Evolutionary conservation across 2,888 invertebrate species (phyloP), one percentile per base, ranked within the genome.

Genomic region (Pimpla rufipes): DNA sequence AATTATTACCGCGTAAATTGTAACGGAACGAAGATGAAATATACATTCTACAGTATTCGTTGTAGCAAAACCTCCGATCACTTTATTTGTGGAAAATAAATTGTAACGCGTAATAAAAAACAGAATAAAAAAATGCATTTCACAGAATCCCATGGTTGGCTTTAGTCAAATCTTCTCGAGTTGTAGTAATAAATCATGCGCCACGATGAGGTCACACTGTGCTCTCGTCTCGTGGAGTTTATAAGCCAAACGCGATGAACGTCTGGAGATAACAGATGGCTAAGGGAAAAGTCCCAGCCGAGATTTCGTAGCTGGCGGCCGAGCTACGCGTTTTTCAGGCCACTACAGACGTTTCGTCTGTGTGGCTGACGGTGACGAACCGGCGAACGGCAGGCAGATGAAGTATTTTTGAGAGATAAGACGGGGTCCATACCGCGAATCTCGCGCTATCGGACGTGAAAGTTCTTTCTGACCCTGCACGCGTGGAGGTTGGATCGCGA

Each of bases 381-480:
- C 37, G 1, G 4, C 37, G 18, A 62, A 62, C 18, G 2, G 7
- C 16, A 35, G 0, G 62, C 16, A 10, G 11, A 59, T 62, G 2
- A 62, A 16, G 35, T 40, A 18, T 62, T 37, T 18, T 7, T 18
- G 2, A 18, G 7, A 16, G 37, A 62, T 37, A 40, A 18, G 4
- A 62, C 10, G 57, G 7, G 35, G 4, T 2, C n/a, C 57, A 57
- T 29, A 42, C 23, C 29, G 45, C 40, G 8, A 35, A 67, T 50
- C 6, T n/a, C 10, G 55, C 42, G 18, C 10, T 70, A n/a, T 40
- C 42, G 16, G 29, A 13, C 50, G 42, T 11, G 40, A 68, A 29
- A 50, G 47, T 37, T 67, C 68, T 40, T 76, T 76, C 29, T 57
- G 76, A 23, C 40, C 40, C n/a, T 16, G 18, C n/a, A 40, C 2